These are phyloP conservation scores for Acanthochromis polyacanthus DNA, from an alignment of 2,113 vertebrate species.

Conservation along the genomic window DNA sequence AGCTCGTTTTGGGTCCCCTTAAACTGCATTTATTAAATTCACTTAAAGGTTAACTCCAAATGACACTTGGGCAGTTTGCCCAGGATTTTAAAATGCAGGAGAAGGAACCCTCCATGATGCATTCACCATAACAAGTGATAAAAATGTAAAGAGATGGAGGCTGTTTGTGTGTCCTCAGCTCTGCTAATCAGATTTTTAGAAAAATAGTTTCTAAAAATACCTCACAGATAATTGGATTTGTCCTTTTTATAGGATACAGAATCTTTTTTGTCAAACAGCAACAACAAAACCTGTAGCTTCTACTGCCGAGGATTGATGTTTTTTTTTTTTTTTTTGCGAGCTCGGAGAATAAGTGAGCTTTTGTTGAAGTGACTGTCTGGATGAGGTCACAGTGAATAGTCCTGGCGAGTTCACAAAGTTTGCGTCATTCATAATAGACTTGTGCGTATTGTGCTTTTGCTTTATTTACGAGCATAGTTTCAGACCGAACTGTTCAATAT, in stretches of 20 bases:
- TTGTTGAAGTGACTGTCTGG: slow-evolving; percentile 19
- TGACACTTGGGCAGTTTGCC: slow-evolving; percentile 21
- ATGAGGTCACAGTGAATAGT: slow-evolving; percentile 20
- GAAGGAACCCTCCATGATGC: background rate
- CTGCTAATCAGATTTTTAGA: background rate
- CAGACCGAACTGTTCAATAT: slow-evolving; percentile 2
- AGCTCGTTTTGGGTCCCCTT: slow-evolving; percentile 12
- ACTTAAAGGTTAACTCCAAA: slow-evolving; percentile 16
- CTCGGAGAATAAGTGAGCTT: slow-evolving; percentile 20
- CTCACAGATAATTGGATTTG: background rate
- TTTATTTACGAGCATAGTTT: slow-evolving; percentile 21
- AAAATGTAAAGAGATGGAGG: background rate
- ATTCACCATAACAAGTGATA: background rate
- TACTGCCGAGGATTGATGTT: background rate
- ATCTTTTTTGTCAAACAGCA: background rate
- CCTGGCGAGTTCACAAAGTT: slow-evolving; percentile 13
- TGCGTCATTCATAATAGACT: slow-evolving; percentile 8
- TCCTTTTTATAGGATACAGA: background rate
- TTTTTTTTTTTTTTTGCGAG: background rate
- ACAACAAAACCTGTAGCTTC: background rate
- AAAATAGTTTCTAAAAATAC: too few relatives aligned
- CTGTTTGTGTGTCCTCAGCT: too few relatives aligned
- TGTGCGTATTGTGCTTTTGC: background rate
- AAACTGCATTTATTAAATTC: slow-evolving; percentile 25
- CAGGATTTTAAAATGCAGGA: background rate